Evolutionary conservation across 2,797 vertebrate species (phyloP), one percentile per base, ranked within the genome.

Genomic region (Phoxinus dragarum): DNA sequence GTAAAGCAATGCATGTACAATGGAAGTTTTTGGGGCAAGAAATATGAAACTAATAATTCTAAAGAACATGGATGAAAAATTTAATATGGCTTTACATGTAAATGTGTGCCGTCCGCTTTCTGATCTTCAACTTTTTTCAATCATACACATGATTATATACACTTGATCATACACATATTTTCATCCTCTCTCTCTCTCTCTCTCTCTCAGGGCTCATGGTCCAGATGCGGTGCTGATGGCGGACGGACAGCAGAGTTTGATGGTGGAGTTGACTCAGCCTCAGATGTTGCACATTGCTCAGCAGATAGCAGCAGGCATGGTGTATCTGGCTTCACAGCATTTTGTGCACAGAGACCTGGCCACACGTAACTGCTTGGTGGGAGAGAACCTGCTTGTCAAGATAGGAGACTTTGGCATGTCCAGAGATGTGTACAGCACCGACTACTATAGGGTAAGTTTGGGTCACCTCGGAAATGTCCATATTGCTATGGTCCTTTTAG

Each of bases 331-430:
- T 0, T 99, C 98, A 38, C 98, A 99, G 91, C 98, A 99, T 94
- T 99, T 99, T 0, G 98, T 99, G 88, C 98, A 99, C 95, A 97
- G 98, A 88, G 98, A 99, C 93, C 93, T 99, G 93, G 98, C 98
- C 86, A 99, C 98, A 31, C 95, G 98, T 82, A 99, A 99, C 94
- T 99, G 98, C 93, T 95, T 99, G 89, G 98, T 99, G 0, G 98
- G 98, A 73, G 98, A 99, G 91, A 99, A 98, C 92, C 95, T 99
- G 1, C 95, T 99, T 89, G 98, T 99, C 92, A 99, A 99, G 94
- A 99, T 99, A 56, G 98, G 98, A 84, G 98, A 99, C 94, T 99
- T 99, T 80, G 98, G 98, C 84, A 99, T 99, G 98, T 99, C 98
- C 90, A 96, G 98, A 94, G 98, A 99, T 21, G 98, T 99, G 77